A percentile compares a stretch with the other conserved stretches of the same genome.
phyloP scores from a whole-genome alignment of 2,888 invertebrate genomes.

The Bugula neritina region DNA sequence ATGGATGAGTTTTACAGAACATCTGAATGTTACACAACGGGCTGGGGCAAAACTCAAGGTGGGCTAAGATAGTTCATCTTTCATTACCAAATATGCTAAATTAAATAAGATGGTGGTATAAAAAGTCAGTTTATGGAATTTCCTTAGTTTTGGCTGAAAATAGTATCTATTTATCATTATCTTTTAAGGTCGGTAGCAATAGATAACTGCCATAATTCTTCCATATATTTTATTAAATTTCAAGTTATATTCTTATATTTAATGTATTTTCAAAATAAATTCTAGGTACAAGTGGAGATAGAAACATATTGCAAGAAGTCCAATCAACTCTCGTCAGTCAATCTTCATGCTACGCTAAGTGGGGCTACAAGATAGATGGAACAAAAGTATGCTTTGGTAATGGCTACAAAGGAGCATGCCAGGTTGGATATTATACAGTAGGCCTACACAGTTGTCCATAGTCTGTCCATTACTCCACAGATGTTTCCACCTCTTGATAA shows the following conservation, averaged over 20 bases:
- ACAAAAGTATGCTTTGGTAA: constrained; percentile 27
- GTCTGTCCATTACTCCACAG: too few relatives aligned
- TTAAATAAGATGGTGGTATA: too few relatives aligned
- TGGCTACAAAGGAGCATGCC: constrained; percentile 25
- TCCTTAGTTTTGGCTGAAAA: too few relatives aligned
- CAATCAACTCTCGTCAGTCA: constrained; percentile 9
- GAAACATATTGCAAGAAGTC: background rate
- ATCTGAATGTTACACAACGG: constrained; percentile 27
- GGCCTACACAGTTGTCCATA: background rate
- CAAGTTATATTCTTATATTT: too few relatives aligned
- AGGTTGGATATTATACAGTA: background rate
- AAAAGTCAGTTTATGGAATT: too few relatives aligned
- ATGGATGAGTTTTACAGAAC: constrained; percentile 12
- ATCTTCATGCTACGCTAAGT: constrained; percentile 13
- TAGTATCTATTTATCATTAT: too few relatives aligned
- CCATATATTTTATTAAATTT: too few relatives aligned
- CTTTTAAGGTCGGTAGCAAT: too few relatives aligned
- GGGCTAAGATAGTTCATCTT: too few relatives aligned
- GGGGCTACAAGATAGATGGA: constrained; percentile 15
- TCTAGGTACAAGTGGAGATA: constrained; percentile 6
- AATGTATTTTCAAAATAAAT: background rate
- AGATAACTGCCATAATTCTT: too few relatives aligned
- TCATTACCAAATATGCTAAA: too few relatives aligned
- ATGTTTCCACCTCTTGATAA: too few relatives aligned
- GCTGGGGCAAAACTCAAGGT: constrained; percentile 26